Conservation (phyloP, 2,888 invertebrate genomes). For the Pammene aurita region DNA sequence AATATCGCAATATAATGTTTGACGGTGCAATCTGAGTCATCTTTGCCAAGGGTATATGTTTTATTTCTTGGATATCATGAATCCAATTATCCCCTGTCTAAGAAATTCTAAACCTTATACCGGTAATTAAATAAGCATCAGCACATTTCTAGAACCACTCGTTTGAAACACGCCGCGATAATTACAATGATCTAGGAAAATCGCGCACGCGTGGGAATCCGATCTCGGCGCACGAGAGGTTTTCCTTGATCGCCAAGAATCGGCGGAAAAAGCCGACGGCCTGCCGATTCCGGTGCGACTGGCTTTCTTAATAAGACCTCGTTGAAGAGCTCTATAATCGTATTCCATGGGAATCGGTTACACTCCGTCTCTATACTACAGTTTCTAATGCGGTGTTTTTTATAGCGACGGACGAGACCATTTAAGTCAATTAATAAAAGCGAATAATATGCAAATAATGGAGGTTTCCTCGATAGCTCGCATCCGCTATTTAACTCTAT, state of each 20-base stretch:
- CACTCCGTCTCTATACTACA: slow-evolving; percentile 4
- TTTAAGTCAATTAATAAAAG: slow-evolving; percentile 31
- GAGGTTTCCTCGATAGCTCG: slow-evolving; percentile 13
- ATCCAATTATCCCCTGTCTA: slow-evolving; percentile 3
- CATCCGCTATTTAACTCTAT: slow-evolving; percentile 26
- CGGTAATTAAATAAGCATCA: slow-evolving; percentile 23
- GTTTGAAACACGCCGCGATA: slow-evolving; percentile 48
- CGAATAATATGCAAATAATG: slow-evolving; percentile 30
- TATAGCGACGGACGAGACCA: slow-evolving; percentile 24
- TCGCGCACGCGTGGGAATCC: slow-evolving; percentile 73
- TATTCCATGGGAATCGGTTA: slow-evolving; percentile 41
- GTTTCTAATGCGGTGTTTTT: slow-evolving; percentile 30
- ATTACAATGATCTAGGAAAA: slow-evolving; percentile 68
- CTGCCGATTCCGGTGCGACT: slow-evolving; percentile 57
- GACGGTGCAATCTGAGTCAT: background rate
- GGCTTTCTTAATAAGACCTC: slow-evolving; percentile 62
- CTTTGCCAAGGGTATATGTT: background rate
- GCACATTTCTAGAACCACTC: slow-evolving; percentile 14
- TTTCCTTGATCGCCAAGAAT: slow-evolving; percentile 64
- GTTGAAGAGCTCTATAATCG: slow-evolving; percentile 50
- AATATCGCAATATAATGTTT: no score
- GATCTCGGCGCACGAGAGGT: slow-evolving; percentile 72
- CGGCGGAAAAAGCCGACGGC: slow-evolving; percentile 64
- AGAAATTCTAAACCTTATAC: background rate
- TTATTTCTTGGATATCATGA: slow-evolving; percentile 3